Evolutionary conservation across 2,113 vertebrate genomes (phyloP), one percentile per base, ranked within the genome.

Genomic region (Brevimyrus niger): DNA sequence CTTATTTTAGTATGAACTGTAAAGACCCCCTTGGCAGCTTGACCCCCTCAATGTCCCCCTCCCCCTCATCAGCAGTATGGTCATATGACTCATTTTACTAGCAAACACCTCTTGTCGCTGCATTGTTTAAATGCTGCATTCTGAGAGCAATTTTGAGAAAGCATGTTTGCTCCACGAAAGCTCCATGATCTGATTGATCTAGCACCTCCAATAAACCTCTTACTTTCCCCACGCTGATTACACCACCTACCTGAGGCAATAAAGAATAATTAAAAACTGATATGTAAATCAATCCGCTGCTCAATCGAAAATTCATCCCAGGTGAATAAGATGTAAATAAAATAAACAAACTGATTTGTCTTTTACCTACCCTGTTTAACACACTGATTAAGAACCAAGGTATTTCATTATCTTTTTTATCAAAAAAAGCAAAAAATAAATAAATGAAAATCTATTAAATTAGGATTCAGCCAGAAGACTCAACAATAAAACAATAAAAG

Each of bases 321-420:
- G 44, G 83, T 48, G 46, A 47, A 48, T 86, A 50, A 15, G 83
- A n/a, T 86, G 23, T 50, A 86, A 86, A 86, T 86, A 86, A 86
- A 50, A 50, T 86, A 80, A 13, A 13, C 83, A 86, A 86, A 50
- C 44, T 86, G 21, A 13, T 50, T 38, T 35, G n/a, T 53, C 50
- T 51, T 48, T 7, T 53, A 38, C 47, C 47, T 19, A 53, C 27
- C 47, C 50, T n/a, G 50, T 13, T 19, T 87, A 31, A 53, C 17
- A 31, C 9, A 31, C 9, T 27, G n/a, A 27, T 53, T 35, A 4
- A 19, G 50, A 31, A 53, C 19, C 15, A 1, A 27, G 13, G 50
- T 47, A 47, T 21, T 87, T 55, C 31, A 53, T 35, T 35, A 21
- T 55, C 27, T 53, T 85, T 86, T 42, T 87, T 87, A n/a, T 87